A percentile compares a stretch with the other conserved stretches of the same genome.
These are phyloP conservation scores for Apus apus DNA, from an alignment of 2,113 vertebrate species.

Conservation along the genomic window DNA sequence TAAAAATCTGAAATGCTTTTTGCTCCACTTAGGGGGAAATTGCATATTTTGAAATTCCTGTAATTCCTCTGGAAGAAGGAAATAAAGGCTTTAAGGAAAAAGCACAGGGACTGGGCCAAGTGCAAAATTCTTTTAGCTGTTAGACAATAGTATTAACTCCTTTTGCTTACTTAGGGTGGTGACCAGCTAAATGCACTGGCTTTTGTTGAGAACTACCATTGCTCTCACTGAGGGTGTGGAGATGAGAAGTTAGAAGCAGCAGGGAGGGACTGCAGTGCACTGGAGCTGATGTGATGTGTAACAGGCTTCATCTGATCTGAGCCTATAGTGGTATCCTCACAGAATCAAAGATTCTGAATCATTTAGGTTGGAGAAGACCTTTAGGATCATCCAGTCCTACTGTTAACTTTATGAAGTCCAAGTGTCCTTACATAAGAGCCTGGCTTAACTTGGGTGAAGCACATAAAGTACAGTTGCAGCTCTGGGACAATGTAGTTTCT, in stretches of 20 bases:
- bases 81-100: not conserved
- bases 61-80: not conserved
- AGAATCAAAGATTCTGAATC: no score
- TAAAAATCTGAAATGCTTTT: not conserved
- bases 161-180: not conserved
- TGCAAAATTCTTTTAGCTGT: not conserved
- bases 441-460: not conserved
- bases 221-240: no score
- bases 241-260: no score
- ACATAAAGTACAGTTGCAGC: not conserved
- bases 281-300: no score
- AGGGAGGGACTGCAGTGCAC: no score
- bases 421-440: not conserved
- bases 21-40: fast-evolving
- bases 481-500: not conserved
- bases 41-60: not conserved
- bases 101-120: not conserved
- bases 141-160: not conserved
- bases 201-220: not conserved
- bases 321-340: fast-evolving
- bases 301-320: no score
- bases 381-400: no score
- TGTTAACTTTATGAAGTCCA: no score
- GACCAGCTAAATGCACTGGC: fast-evolving
- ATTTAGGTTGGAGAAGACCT: no score